Conservation (phyloP, 2,888 invertebrate species). For the Heliconius cydno region DNA sequence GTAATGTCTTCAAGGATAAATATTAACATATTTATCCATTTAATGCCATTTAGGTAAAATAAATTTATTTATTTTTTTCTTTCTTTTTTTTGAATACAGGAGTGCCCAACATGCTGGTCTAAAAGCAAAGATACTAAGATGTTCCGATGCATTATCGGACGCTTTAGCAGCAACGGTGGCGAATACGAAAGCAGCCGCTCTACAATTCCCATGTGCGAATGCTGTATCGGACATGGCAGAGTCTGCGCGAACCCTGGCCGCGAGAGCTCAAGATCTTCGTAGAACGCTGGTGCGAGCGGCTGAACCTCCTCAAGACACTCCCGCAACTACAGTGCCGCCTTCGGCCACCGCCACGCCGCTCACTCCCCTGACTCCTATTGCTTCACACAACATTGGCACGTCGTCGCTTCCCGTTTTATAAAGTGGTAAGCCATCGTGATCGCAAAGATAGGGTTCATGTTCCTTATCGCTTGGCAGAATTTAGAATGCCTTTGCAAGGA, state of each 20-base stretch:
- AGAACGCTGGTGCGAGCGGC: constrained; percentile 88
- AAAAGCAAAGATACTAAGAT: constrained; percentile 88
- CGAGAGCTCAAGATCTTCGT: constrained; percentile 91
- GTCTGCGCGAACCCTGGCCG: constrained; percentile 92
- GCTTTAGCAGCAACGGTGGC: constrained; percentile 92
- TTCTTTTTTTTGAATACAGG: constrained; percentile 64
- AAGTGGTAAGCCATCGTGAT: constrained; percentile 36
- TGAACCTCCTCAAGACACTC: constrained; percentile 67
- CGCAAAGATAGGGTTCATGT: constrained; percentile 23
- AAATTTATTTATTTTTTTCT: not conserved
- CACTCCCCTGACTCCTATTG: constrained; percentile 67
- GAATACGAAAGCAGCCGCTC: constrained; percentile 95
- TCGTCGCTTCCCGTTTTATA: constrained; percentile 70
- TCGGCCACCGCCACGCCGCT: constrained; percentile 66
- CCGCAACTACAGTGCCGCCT: constrained; percentile 67
- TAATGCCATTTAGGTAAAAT: too few species aligned
- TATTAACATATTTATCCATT: too few species aligned
- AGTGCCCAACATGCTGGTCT: constrained; percentile 90
- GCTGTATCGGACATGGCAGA: constrained; percentile 98
- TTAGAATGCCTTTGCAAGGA: constrained; percentile 11
- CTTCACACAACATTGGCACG: constrained; percentile 58
- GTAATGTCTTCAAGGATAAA: not conserved
- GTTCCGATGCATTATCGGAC: constrained; percentile 91
- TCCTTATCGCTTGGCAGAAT: constrained; percentile 40
- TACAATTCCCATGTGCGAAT: constrained; percentile 94